A percentile compares a stretch with the other conserved stretches of the same genome.
Evolutionary conservation across 2,888 invertebrate species (phyloP).

Genomic region (Acholoe squamosa): DNA sequence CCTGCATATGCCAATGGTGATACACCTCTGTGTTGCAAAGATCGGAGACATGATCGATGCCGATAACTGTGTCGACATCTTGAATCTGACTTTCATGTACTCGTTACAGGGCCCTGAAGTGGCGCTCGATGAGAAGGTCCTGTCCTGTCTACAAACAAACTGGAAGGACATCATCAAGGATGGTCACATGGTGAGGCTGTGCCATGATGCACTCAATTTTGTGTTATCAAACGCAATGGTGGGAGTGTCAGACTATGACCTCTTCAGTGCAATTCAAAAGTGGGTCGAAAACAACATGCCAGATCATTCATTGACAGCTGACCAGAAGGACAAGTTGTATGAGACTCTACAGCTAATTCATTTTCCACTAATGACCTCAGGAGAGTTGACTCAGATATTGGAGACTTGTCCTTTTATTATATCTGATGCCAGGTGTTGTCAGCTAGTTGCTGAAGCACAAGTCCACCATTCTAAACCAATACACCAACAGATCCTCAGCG

Average conservation of each 20-base stretch:
- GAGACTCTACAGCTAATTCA: conserved; percentile 26
- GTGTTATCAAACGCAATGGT: conserved; percentile 23
- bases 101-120: conserved; percentile 74
- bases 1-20: conserved; percentile 79
- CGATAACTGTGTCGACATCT: conserved; percentile 81
- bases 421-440: conserved; percentile 36
- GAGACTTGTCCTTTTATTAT: conserved; percentile 44
- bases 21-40: conserved; percentile 80
- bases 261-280: conserved; percentile 21
- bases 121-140: conserved; percentile 76
- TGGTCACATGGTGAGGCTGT: background rate
- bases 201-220: conserved; percentile 44
- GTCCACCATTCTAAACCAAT: conserved; percentile 25
- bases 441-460: conserved; percentile 27
- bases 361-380: conserved; percentile 37
- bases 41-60: conserved; percentile 78
- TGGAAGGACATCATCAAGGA: conserved; percentile 46
- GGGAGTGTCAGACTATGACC: conserved; percentile 45
- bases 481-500: conserved; percentile 5
- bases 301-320: background rate
- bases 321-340: background rate
- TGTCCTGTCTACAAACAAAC: conserved; percentile 75
- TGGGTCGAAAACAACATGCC: conserved; percentile 40
- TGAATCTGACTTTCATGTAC: conserved; percentile 81
- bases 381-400: background rate